Base-by-base conservation (phyloP, 30 jellyfish, hydroid and myxozoan genomes). In the Cassiopea xamachana region DNA sequence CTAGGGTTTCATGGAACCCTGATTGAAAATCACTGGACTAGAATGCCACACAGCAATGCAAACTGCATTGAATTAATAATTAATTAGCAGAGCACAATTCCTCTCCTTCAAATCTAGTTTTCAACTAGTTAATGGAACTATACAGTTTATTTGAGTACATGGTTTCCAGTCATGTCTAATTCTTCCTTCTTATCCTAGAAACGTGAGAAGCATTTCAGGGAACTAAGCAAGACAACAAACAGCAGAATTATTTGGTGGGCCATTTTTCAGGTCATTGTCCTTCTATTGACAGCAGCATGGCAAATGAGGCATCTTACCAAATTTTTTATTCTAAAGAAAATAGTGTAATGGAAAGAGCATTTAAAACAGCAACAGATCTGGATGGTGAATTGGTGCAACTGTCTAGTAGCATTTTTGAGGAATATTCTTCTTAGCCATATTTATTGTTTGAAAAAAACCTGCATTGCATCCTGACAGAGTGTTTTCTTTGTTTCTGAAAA, bases 211-310 rank as follows among this genome's bases (percentile, higher is more conserved):
- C 61, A 61, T 7, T 87, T 87, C 86, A 76, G 94, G 62, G 67
- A 61, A 3, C 78, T 87, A 74, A 87, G 94, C 89, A 69, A 87
- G 75, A 87, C 94, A n/a, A 87, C 94, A 48, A 87, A 87, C 86
- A 61, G 68, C 77, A 48, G 94, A 47, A 80, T 87, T 51, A 43
- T 87, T 51, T 87, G 89, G 94, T 87, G 94, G 94, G 94, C 84
- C 16, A 46, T 87, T 18, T 47, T 87, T 13, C 94, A 87, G 69
- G 77, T 87, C 13, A n/a, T 77, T 60, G 94, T 87, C 48, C 84
- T 87, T 17, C 77, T 58, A 6, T n/a, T 51, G 43, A 87, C 94
- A 49, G 89, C 89, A 27, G 86, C 81, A 1, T 87, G 94, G 94
- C 94, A 87, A 64, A 75, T 87, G 89, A 87, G 94, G 58, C 94